A percentile compares a stretch with the other conserved stretches of the same genome.
phyloP scores from a whole-genome alignment of 2,797 vertebrate genomes.

The Taenioides sp. region DNA sequence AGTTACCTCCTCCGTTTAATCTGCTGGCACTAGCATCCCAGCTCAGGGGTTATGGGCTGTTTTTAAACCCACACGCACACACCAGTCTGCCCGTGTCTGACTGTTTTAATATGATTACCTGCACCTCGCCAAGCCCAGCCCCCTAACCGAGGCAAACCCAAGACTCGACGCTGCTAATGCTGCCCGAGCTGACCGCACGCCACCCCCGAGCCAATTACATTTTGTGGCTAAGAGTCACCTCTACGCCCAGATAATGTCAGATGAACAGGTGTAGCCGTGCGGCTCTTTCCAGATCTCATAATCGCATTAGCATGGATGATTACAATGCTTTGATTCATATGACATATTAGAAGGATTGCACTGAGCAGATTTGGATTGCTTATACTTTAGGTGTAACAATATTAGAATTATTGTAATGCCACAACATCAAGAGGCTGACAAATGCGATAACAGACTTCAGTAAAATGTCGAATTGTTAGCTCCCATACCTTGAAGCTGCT shows the following conservation, averaged over 20 bases:
- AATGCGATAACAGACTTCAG: neutral
- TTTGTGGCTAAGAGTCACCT: constrained; percentile 13
- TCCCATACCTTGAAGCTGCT: neutral
- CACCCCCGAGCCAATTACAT: constrained; percentile 33
- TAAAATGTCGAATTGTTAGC: neutral
- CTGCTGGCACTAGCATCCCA: constrained; percentile 19
- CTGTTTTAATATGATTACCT: constrained; percentile 61
- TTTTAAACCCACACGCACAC: constrained; percentile 29
- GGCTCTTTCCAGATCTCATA: neutral
- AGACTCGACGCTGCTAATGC: constrained; percentile 7
- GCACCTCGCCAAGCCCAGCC: constrained; percentile 29
- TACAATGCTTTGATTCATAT: constrained; percentile 8
- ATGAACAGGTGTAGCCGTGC: constrained; percentile 9
- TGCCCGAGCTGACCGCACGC: constrained; percentile 8
- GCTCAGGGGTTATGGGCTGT: constrained; percentile 21
- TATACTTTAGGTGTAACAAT: neutral
- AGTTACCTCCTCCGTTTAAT: constrained; percentile 26
- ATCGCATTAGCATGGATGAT: constrained; percentile 21
- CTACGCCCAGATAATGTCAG: constrained; percentile 16
- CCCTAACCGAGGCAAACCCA: constrained; percentile 8
- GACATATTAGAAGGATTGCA: constrained; percentile 6
- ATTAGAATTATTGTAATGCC: neutral
- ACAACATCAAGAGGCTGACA: neutral
- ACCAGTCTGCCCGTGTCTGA: constrained; percentile 27
- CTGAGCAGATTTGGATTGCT: neutral